phyloP scores from a whole-genome alignment of 2,888 invertebrate species.

The Ophioninae sp. region DNA sequence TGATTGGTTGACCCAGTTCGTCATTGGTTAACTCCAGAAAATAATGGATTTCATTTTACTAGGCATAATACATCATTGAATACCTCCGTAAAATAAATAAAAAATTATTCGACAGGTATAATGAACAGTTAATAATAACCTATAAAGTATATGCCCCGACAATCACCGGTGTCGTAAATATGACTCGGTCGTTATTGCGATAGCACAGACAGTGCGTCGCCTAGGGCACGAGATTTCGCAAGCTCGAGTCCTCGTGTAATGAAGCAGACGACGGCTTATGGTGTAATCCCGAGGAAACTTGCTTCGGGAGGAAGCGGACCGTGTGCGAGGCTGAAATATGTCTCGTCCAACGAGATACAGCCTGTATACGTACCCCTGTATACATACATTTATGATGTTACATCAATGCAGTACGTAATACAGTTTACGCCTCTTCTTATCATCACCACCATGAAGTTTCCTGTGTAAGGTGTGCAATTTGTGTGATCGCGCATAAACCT shows the following conservation, averaged over 20 bases:
- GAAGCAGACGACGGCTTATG: conserved; percentile 73
- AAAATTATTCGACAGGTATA: conserved; percentile 32
- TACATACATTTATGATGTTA: conserved; percentile 37
- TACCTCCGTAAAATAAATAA: too few species aligned
- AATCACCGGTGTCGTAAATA: conserved; percentile 60
- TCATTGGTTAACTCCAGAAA: too few species aligned
- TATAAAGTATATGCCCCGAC: conserved; percentile 19
- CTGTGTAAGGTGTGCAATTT: conserved; percentile 22
- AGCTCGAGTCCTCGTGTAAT: conserved; percentile 69
- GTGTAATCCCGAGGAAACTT: conserved; percentile 75
- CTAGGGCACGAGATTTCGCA: conserved; percentile 37
- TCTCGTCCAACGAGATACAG: conserved; percentile 51
- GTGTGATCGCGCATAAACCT: conserved; percentile 17
- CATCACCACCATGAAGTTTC: conserved; percentile 26
- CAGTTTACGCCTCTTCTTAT: conserved; percentile 42
- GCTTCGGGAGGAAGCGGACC: conserved; percentile 44
- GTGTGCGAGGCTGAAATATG: conserved; percentile 57
- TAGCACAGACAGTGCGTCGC: conserved; percentile 48
- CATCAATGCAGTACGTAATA: conserved; percentile 49
- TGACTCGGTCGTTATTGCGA: conserved; percentile 55
- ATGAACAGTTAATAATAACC: conserved; percentile 46
- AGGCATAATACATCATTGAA: too few species aligned
- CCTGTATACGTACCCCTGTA: conserved; percentile 7
- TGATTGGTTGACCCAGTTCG: too few species aligned
- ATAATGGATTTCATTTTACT: too few species aligned